Conservation (phyloP, 2,113 vertebrate genomes). For the human (Homo sapiens) region GRCh38 chr17:18312501-18313000, state of each 20-base stretch:
- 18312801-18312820: not conserved
- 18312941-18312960: too few species aligned
- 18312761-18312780: not conserved
- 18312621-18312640: not conserved
- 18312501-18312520: not conserved
- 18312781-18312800: not conserved
- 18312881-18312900: too few species aligned
- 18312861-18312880: too few species aligned
- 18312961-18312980: too few species aligned
- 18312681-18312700: not conserved
- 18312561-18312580: not conserved
- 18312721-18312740: not conserved
- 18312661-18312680: not conserved
- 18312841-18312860: too few species aligned
- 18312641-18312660: not conserved
- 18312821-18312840: not conserved
- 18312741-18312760: not conserved
- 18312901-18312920: too few species aligned
- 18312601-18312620: not conserved
- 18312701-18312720: not conserved
- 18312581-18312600: not conserved
- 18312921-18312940: too few species aligned
- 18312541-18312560: not conserved
- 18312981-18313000: too few species aligned
- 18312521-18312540: not conserved